These are phyloP conservation scores for Hyaena hyaena DNA, from an alignment of 2,113 vertebrate species.

Conservation along the genomic window DNA sequence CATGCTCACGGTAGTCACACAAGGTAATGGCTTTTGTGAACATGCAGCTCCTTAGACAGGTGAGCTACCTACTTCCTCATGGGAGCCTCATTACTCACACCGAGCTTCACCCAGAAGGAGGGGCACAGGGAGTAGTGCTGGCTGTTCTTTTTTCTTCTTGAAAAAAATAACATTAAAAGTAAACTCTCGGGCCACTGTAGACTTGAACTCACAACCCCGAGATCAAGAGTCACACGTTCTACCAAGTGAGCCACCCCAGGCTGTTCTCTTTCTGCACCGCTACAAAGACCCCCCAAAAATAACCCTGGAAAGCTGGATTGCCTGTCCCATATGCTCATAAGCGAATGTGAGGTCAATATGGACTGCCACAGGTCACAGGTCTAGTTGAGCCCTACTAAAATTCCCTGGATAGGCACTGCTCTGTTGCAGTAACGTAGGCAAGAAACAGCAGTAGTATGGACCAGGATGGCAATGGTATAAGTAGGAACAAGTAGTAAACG, in stretches of 20 bases:
- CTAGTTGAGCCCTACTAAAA: not conserved
- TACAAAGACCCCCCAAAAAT: not conserved
- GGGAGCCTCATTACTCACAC: not conserved
- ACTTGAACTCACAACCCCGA: not conserved
- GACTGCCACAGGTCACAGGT: not conserved
- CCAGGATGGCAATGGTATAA: not conserved
- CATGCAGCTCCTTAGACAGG: not conserved
- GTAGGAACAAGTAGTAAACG: not conserved
- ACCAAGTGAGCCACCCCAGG: not conserved
- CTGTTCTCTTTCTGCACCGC: not conserved
- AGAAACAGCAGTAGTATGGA: not conserved
- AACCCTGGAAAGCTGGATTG: not conserved
- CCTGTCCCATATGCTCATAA: not conserved
- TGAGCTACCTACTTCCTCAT: not conserved
- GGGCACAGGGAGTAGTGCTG: not conserved
- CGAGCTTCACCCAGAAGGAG: not conserved
- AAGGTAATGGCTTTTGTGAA: not conserved
- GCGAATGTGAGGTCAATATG: not conserved
- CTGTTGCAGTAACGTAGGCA: not conserved
- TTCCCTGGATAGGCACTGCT: not conserved
- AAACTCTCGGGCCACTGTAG: not conserved
- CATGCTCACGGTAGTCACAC: not conserved
- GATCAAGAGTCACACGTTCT: not conserved
- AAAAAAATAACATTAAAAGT: not conserved
- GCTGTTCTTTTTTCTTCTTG: not conserved